Conservation (phyloP, 1,140 invertebrate genomes). For the Ericerus pela region DNA sequence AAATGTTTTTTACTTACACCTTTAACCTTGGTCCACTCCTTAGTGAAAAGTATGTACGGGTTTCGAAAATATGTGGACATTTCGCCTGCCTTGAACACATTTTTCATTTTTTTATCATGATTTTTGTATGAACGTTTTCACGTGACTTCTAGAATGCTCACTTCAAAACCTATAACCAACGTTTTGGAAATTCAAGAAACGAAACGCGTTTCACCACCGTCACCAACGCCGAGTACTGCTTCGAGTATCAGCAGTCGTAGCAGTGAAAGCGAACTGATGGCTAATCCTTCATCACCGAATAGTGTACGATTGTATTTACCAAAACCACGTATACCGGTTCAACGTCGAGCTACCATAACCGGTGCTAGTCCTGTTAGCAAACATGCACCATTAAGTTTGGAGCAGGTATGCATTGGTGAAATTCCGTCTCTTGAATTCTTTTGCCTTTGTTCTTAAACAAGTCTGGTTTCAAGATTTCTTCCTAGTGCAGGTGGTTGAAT, state of each 20-base stretch:
- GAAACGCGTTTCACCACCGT: not conserved
- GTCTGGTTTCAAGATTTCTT: too few relatives aligned
- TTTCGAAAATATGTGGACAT: too few relatives aligned
- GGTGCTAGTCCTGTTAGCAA: slow-evolving; percentile 59
- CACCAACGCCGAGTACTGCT: not conserved
- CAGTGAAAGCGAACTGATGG: slow-evolving; percentile 17
- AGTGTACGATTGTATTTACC: slow-evolving; percentile 49
- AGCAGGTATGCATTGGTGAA: slow-evolving; percentile 36
- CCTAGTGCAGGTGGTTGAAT: too few relatives aligned
- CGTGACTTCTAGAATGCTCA: not conserved
- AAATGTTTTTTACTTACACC: too few relatives aligned
- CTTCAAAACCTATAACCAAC: not conserved
- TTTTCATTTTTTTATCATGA: too few relatives aligned
- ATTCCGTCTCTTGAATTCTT: not conserved
- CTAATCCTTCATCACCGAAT: slow-evolving; percentile 24
- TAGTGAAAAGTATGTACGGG: too few relatives aligned
- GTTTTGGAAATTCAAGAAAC: not conserved
- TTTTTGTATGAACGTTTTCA: too few relatives aligned
- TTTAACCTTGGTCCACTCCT: too few relatives aligned
- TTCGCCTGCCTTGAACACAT: too few relatives aligned
- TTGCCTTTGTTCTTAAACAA: too few relatives aligned
- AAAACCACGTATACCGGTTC: slow-evolving; percentile 53
- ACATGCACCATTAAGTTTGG: slow-evolving; percentile 45
- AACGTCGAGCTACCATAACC: slow-evolving; percentile 73
- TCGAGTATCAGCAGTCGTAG: slow-evolving; percentile 16